Conservation (phyloP, 2,797 vertebrate species). For the Astyanax mexicanus region DNA sequence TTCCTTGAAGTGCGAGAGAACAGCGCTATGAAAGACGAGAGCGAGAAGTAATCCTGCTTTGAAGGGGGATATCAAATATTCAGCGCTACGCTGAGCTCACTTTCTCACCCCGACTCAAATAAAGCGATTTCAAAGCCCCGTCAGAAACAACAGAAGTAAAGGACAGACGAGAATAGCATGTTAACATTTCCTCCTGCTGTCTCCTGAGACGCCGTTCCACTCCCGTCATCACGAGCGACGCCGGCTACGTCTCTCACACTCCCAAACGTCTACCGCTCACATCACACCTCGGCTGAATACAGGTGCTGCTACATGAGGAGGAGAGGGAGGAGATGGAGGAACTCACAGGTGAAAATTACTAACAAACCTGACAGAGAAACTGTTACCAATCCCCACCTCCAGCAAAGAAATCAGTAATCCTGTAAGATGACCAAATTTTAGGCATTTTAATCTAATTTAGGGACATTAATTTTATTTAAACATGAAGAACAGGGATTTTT, state of each 20-base stretch:
- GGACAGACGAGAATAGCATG: slow-evolving; percentile 32
- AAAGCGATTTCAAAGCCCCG: slow-evolving; percentile 16
- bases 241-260: slow-evolving; percentile 2
- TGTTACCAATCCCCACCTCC: background rate
- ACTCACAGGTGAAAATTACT: slow-evolving; percentile 3
- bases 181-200: slow-evolving; percentile 17
- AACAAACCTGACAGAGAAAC: background rate
- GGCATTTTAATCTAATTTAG: too few species aligned
- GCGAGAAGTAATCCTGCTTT: background rate
- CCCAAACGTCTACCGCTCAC: slow-evolving; percentile 17
- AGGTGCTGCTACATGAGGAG: background rate
- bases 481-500: too few species aligned
- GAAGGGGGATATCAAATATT: background rate
- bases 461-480: too few species aligned
- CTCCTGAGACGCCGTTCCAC: slow-evolving; percentile 21
- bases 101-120: slow-evolving; percentile 11
- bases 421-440: too few species aligned
- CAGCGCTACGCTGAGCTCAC: background rate
- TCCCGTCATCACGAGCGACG: background rate
- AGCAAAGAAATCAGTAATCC: too few species aligned
- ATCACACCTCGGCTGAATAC: background rate
- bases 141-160: background rate
- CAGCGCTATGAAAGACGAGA: background rate
- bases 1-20: slow-evolving; percentile 24
- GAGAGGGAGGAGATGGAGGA: background rate